Conservation (phyloP, 2,113 vertebrate genomes). For the Mus spicilegus region DNA sequence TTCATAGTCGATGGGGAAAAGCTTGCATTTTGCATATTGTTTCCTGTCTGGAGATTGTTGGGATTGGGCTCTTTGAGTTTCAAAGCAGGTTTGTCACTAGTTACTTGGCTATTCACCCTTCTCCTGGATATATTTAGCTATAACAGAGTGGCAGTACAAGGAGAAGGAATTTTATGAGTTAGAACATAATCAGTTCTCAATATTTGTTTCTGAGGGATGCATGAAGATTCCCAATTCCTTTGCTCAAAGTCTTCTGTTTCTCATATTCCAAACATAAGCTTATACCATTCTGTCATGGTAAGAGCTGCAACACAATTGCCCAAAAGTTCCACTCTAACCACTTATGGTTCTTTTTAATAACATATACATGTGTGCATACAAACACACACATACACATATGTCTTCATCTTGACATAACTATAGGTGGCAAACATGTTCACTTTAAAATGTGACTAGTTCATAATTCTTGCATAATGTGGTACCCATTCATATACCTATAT, state of each 20-base stretch:
- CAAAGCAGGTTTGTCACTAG: background rate
- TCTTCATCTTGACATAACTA: background rate
- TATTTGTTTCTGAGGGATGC: background rate
- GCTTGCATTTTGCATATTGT: slow-evolving; percentile 6
- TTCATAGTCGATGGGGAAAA: background rate
- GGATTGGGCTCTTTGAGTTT: background rate
- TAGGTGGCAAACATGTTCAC: background rate
- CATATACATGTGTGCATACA: background rate
- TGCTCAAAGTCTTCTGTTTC: background rate
- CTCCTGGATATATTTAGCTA: background rate
- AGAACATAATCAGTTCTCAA: background rate
- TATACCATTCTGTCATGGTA: background rate
- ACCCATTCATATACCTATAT: background rate
- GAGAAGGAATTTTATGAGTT: background rate
- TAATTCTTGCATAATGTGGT: background rate
- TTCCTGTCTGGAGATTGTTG: background rate
- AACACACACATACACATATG: background rate
- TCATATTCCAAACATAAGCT: background rate
- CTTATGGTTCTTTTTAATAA: background rate
- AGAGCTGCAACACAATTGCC: background rate
- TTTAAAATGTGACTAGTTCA: background rate
- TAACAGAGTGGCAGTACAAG: background rate
- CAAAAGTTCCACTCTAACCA: background rate
- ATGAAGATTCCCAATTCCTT: background rate
- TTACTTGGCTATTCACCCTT: background rate